Evolutionary conservation across 2,888 invertebrate genomes (phyloP).

Genomic region (Cerceris ruficornis): DNA sequence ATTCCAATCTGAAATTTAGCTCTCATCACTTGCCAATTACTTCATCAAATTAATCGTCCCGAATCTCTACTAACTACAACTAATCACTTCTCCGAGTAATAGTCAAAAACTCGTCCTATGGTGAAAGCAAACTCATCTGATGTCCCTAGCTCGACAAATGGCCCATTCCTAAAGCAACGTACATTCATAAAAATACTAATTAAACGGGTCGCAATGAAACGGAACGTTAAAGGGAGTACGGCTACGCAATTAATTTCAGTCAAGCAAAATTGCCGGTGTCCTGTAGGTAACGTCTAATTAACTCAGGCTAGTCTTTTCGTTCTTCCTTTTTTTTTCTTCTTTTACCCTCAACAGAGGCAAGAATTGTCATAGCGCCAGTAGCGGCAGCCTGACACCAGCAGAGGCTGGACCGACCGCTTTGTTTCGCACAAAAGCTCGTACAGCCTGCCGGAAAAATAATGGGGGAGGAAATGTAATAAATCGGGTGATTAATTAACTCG

Average conservation of each 20-base stretch:
- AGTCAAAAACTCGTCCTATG: no score
- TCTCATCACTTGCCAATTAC: no score
- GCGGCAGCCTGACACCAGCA: constrained; percentile 46
- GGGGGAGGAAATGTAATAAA: constrained; percentile 63
- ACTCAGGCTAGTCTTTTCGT: constrained; percentile 52
- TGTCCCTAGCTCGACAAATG: no score
- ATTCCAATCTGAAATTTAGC: no score
- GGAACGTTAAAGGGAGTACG: not conserved
- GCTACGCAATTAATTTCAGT: constrained; percentile 47
- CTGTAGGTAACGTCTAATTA: constrained; percentile 66
- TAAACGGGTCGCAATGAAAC: constrained; percentile 29
- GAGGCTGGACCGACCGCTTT: constrained; percentile 58
- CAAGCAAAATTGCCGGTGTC: constrained; percentile 60
- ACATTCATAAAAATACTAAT: constrained; percentile 42
- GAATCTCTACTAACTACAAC: no score
- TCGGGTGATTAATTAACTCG: constrained; percentile 68
- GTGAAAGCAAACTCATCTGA: no score
- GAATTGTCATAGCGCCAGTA: constrained; percentile 43
- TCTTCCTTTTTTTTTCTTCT: constrained; percentile 20
- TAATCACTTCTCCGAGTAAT: no score
- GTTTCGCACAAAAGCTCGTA: constrained; percentile 62
- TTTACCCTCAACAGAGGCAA: constrained; percentile 30
- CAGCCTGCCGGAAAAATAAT: constrained; percentile 60
- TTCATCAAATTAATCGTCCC: no score
- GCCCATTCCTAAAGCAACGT: no score